Percentiles rank a stretch among this genome's conserved stretches.
phyloP scores from a whole-genome alignment of 1,140 invertebrate genomes.

The Zeugodacus cucurbitae region DNA sequence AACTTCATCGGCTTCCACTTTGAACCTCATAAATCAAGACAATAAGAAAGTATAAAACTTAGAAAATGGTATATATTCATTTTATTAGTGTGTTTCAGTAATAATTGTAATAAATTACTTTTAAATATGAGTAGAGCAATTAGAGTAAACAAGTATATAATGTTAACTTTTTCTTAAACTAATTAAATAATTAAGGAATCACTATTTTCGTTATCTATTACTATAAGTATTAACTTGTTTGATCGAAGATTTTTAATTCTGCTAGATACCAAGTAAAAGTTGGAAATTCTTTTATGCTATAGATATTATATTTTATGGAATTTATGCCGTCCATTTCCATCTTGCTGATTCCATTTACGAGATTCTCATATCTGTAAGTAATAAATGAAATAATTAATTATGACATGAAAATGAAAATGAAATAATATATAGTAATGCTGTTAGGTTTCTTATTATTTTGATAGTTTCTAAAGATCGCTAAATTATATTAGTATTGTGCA shows the following conservation, averaged over 20 bases:
- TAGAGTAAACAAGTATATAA: neutral
- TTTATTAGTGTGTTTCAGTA: neutral
- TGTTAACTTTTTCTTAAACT: neutral
- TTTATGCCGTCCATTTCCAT: conserved; percentile 88
- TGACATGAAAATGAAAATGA: too few species aligned
- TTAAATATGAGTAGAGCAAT: neutral
- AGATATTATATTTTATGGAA: conserved; percentile 83
- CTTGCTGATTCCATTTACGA: conserved; percentile 83
- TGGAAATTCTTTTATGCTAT: conserved; percentile 75
- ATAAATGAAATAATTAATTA: neutral
- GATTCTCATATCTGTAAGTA: conserved; percentile 78
- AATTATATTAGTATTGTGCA: too few species aligned
- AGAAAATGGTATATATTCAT: neutral
- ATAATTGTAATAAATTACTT: conserved; percentile 1
- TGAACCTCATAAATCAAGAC: neutral
- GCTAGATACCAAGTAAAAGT: conserved; percentile 83
- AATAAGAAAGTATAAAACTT: neutral
- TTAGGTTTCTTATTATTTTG: too few species aligned
- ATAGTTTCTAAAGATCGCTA: too few species aligned
- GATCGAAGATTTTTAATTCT: conserved; percentile 68
- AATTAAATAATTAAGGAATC: conserved; percentile 1
- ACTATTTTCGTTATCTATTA: conserved; percentile 13
- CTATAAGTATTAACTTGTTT: conserved; percentile 55
- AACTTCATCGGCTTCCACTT: too few species aligned
- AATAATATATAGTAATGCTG: too few species aligned